Base-by-base conservation (phyloP, 2,888 invertebrate species). In the Nephrotoma appendiculata region DNA sequence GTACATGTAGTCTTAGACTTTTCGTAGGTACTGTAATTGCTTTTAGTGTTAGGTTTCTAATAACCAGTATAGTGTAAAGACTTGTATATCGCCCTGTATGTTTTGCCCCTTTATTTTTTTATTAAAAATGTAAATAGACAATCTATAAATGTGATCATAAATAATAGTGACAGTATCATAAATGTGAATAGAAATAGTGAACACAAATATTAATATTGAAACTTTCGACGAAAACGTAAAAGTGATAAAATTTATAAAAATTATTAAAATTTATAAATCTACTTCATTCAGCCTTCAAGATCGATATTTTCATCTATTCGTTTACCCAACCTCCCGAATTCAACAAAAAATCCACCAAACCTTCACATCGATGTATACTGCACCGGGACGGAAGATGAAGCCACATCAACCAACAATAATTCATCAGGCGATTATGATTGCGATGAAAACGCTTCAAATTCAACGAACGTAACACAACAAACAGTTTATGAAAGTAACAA, bases 361-460 rank as follows among this genome's bases (percentile, higher is more conserved):
- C 95, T 95, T 43, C 95, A 95, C 89, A 95, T 95, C 86, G 95
- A 95, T 90, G 95, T 95, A 3, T 95, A 95, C 89, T 95, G 95
- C 89, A 95, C 95, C 0, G 95, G 94, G 1, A 94, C 95, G 0
- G 92, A 92, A 87, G 92, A 90, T 41, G 91, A 90, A 43, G 91
- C 90, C 1, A 92, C 92, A 88, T 89, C 90, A 57, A 90, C 88
- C 15, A 84, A 84, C 84, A 84, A 84, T 84, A 84, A 84, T 84
- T 86, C 86, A 41, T 89, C 89, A 88, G 91, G 89, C 88, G 91
- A 90, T 88, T 91, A 89, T 2, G 90, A 90, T 88, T 88, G 83
- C 52, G 87, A n/a, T 12, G 86, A 89, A 91, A 83, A 85, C 43
- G 86, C 85, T 41, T 93, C 93, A 0, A 92, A 92, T 87, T 93